Conservation (phyloP, 2,113 vertebrate genomes). For the Apteryx owenii region DNA sequence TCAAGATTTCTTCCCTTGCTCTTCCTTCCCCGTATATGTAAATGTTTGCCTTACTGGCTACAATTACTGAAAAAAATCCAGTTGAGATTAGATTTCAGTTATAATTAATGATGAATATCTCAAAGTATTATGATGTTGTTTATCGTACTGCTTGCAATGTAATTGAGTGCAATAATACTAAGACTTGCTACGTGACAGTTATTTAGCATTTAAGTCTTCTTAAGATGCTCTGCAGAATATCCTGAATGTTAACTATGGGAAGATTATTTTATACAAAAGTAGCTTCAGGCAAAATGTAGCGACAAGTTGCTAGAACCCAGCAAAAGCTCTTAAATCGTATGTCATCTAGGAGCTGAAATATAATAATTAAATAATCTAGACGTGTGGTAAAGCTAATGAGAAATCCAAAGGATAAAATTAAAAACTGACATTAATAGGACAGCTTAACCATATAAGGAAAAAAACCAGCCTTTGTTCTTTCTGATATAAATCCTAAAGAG, state of each 20-base stretch:
- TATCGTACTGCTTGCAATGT: slow-evolving; percentile 59
- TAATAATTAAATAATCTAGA: slow-evolving; percentile 68
- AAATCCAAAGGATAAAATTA: slow-evolving; percentile 60
- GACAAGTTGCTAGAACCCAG: slow-evolving; percentile 48
- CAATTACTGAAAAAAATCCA: slow-evolving; percentile 57
- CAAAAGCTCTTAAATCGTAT: slow-evolving; percentile 58
- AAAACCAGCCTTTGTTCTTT: slow-evolving; percentile 11
- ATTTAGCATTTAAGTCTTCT: slow-evolving; percentile 66
- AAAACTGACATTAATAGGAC: slow-evolving; percentile 57
- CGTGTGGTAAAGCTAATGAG: slow-evolving; percentile 54
- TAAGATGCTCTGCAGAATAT: slow-evolving; percentile 56
- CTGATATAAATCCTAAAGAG: background rate
- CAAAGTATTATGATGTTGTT: slow-evolving; percentile 71
- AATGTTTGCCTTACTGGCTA: slow-evolving; percentile 50
- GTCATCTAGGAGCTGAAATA: slow-evolving; percentile 52
- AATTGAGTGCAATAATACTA: slow-evolving; percentile 65
- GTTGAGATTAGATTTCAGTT: slow-evolving; percentile 64
- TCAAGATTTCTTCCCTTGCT: background rate
- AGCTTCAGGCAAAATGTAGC: slow-evolving; percentile 56
- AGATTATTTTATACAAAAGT: slow-evolving; percentile 70
- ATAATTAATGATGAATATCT: slow-evolving; percentile 66
- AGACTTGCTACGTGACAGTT: slow-evolving; percentile 67
- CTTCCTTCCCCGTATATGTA: background rate
- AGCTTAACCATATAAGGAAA: background rate
- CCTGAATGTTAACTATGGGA: slow-evolving; percentile 59